Evolutionary conservation across 2,797 vertebrate genomes (phyloP).

Genomic region (Nyctibius grandis): DNA sequence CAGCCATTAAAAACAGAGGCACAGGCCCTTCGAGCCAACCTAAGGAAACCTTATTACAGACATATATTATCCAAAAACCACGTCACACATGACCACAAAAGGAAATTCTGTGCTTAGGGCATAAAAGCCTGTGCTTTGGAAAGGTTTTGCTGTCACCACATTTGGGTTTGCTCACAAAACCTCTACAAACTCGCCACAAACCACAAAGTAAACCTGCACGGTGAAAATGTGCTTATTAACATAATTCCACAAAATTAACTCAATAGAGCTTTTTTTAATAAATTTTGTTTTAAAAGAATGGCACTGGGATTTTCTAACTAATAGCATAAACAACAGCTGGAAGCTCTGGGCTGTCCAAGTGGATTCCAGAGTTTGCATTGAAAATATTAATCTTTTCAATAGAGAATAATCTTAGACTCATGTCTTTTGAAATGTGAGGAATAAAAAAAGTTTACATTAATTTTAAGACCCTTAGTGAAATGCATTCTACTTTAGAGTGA

Average conservation of each 20-base stretch:
- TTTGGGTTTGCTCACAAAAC: constrained; percentile 69
- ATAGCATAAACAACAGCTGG: constrained; percentile 57
- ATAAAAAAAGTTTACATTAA: neutral
- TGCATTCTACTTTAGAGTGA: neutral
- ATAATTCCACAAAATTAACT: constrained; percentile 71
- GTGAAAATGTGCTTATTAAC: constrained; percentile 67
- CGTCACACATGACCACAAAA: constrained; percentile 69
- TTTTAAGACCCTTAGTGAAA: neutral
- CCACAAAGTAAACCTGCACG: constrained; percentile 69
- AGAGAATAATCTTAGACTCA: neutral
- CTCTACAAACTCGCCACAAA: constrained; percentile 75
- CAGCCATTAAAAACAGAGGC: constrained; percentile 44
- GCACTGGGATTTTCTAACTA: constrained; percentile 62
- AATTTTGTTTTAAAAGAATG: constrained; percentile 43
- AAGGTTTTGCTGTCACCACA: constrained; percentile 68
- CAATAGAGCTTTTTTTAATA: constrained; percentile 14
- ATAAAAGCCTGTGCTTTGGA: constrained; percentile 57
- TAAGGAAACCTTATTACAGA: constrained; percentile 66
- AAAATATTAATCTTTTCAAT: constrained; percentile 65
- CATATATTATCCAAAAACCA: constrained; percentile 69
- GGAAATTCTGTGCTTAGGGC: constrained; percentile 72
- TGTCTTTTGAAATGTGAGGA: neutral
- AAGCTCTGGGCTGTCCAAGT: constrained; percentile 31
- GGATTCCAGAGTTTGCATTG: constrained; percentile 51
- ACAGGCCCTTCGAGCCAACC: constrained; percentile 28